Evolutionary conservation across 2,113 vertebrate genomes (phyloP).

Genomic region (Theropithecus gelada): DNA sequence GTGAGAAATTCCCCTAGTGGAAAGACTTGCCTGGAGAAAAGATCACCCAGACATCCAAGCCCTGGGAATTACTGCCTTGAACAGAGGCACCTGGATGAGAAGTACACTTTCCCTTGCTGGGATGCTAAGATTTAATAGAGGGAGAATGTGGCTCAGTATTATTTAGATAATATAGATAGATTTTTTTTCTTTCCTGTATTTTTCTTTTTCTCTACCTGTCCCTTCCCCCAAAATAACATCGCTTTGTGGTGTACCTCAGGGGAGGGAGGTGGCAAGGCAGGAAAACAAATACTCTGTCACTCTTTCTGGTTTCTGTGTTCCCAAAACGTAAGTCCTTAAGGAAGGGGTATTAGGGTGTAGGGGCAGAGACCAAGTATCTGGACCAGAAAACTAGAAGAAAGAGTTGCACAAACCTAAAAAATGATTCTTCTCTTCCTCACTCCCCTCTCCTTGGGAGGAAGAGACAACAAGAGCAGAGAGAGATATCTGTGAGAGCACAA

Average conservation of each 20-base stretch:
- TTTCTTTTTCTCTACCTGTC: neutral
- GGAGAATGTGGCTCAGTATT: slow-evolving; percentile 8
- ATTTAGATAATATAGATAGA: slow-evolving; percentile 26
- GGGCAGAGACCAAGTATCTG: neutral
- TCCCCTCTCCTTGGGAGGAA: neutral
- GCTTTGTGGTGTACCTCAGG: neutral
- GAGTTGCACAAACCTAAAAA: neutral
- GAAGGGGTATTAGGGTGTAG: neutral
- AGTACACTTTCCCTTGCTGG: slow-evolving; percentile 31
- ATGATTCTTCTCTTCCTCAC: neutral
- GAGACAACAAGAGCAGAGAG: neutral
- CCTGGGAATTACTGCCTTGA: slow-evolving; percentile 18
- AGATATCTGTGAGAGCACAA: neutral
- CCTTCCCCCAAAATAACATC: neutral
- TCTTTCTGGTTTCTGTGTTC: slow-evolving; percentile 2
- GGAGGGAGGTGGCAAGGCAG: neutral
- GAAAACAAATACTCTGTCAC: neutral
- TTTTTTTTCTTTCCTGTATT: slow-evolving; percentile 8
- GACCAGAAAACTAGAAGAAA: slow-evolving; percentile 35
- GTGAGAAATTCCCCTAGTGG: slow-evolving; percentile 8
- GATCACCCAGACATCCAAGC: neutral
- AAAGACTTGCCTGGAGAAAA: slow-evolving; percentile 29
- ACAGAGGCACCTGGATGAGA: neutral
- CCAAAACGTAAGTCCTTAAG: neutral
- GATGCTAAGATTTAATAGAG: slow-evolving; percentile 13